Percentiles rank a stretch among this genome's conserved stretches.
Conservation (phyloP, 2,888 invertebrate species). For the Ormia ochracea region DNA sequence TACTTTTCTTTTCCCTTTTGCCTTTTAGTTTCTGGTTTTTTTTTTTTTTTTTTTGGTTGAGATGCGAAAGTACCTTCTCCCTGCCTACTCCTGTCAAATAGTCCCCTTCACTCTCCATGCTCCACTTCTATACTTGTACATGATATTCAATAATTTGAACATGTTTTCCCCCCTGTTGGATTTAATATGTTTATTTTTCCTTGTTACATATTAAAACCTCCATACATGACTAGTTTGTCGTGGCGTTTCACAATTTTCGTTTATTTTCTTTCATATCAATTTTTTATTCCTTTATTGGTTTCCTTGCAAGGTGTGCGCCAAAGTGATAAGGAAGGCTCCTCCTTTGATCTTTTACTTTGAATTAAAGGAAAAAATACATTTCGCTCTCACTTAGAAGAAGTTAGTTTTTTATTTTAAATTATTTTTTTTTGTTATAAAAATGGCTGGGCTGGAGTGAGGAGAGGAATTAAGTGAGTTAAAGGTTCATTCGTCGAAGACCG, state of each 20-base stretch:
- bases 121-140: not conserved
- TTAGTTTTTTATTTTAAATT: too few species aligned
- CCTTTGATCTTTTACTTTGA: too few species aligned
- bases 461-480: too few species aligned
- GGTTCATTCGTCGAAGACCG: too few species aligned
- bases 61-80: not conserved
- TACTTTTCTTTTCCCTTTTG: not conserved
- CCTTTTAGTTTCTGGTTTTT: too few species aligned
- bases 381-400: too few species aligned
- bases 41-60: not conserved
- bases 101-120: not conserved
- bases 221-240: slow-evolving; percentile 10
- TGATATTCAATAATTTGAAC: slow-evolving; percentile 15
- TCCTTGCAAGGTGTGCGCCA: not conserved
- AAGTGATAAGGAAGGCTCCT: slow-evolving; percentile 2
- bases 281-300: slow-evolving; percentile 1
- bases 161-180: slow-evolving; percentile 44
- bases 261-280: slow-evolving; percentile 2
- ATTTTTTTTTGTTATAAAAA: too few species aligned
- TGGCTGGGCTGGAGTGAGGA: too few species aligned
- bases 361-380: too few species aligned
- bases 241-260: not conserved
- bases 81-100: not conserved
- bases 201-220: slow-evolving; percentile 33
- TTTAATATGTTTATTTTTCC: slow-evolving; percentile 42